Percentiles rank a stretch among this genome's conserved stretches.
phyloP scores from a whole-genome alignment of 2,888 invertebrate species.

The Polylopha cassiicola region DNA sequence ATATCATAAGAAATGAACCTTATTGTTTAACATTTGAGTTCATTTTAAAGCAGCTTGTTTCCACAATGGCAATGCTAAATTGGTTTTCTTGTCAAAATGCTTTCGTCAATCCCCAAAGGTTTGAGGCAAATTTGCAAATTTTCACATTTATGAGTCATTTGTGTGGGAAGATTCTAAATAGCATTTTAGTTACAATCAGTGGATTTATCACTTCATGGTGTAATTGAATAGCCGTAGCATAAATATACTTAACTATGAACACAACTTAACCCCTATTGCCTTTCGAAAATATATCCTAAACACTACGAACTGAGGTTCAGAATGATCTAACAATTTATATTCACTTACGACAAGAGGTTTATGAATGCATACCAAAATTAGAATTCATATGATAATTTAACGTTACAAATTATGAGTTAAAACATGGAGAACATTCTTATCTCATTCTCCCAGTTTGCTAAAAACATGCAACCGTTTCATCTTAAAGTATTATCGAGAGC shows the following conservation, averaged over 20 bases:
- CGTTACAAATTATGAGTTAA: conserved; percentile 31
- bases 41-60: neutral
- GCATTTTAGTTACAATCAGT: conserved; percentile 42
- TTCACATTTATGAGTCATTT: conserved; percentile 44
- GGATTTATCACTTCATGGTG: conserved; percentile 48
- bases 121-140: conserved; percentile 40
- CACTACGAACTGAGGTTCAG: conserved; percentile 2
- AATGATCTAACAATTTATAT: conserved; percentile 6
- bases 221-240: conserved; percentile 39
- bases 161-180: conserved; percentile 39
- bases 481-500: conserved; percentile 30
- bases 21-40: conserved; percentile 6
- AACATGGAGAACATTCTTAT: conserved; percentile 45
- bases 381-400: conserved; percentile 26
- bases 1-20: conserved; percentile 1
- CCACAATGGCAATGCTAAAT: conserved; percentile 1
- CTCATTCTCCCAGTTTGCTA: conserved; percentile 39
- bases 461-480: conserved; percentile 38
- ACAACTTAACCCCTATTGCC: neutral
- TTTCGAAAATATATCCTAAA: neutral
- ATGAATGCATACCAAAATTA: conserved; percentile 22
- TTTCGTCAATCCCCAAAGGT: conserved; percentile 18
- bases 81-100: conserved; percentile 15
- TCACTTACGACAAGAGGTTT: no score
- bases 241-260: neutral